A percentile compares a stretch with the other conserved stretches of the same genome.
Evolutionary conservation across 2,888 invertebrate species (phyloP).

Genomic region (Nomada ferruginata): DNA sequence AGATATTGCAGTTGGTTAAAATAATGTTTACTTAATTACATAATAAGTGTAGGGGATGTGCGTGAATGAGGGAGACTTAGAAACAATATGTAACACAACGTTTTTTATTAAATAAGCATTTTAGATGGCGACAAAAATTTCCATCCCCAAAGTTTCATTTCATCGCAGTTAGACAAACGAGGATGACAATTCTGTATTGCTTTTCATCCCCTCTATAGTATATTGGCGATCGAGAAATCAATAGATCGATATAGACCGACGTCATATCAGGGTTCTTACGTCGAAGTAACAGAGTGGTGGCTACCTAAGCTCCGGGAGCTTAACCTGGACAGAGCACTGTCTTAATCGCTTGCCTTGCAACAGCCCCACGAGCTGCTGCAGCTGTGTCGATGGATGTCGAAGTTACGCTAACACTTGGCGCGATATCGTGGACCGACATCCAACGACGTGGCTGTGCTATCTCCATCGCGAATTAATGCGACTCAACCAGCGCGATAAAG

Average conservation of each 20-base stretch:
- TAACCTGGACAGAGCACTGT: slow-evolving; percentile 2
- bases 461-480: slow-evolving; percentile 16
- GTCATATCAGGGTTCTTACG: background rate
- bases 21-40: no score
- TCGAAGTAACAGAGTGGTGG: background rate
- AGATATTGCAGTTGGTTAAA: no score
- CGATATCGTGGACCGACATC: background rate
- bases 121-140: no score
- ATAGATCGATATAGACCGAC: background rate
- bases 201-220: no score
- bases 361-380: slow-evolving; percentile 2
- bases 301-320: slow-evolving; percentile 9
- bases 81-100: no score
- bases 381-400: slow-evolving; percentile 20
- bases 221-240: background rate
- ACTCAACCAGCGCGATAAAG: background rate
- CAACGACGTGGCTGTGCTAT: background rate
- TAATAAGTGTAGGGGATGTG: no score
- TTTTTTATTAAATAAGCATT: no score
- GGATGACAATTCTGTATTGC: background rate
- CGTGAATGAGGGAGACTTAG: no score
- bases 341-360: slow-evolving; percentile 20
- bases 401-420: slow-evolving; percentile 18
- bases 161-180: background rate
- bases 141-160: background rate